phyloP scores from a whole-genome alignment of 2,888 invertebrate species.

The Eupithecia tripunctaria region DNA sequence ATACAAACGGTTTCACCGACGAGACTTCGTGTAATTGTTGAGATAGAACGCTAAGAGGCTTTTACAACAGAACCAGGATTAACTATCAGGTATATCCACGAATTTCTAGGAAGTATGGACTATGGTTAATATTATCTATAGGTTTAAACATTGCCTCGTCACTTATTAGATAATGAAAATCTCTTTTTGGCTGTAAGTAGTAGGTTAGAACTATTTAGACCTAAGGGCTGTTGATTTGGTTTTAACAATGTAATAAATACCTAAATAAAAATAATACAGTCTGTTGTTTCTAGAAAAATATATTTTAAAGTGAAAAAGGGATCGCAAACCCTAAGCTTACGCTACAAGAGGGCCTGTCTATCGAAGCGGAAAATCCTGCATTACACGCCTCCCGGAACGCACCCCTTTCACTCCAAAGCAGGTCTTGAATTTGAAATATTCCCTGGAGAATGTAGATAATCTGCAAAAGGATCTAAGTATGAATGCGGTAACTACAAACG shows the following conservation, averaged over 20 bases:
- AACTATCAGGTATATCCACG: not conserved
- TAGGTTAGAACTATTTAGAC: too few species aligned
- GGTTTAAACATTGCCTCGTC: not conserved
- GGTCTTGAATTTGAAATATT: conserved; percentile 28
- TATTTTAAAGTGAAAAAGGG: not conserved
- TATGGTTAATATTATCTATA: not conserved
- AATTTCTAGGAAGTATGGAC: not conserved
- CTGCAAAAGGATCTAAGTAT: conserved; percentile 62
- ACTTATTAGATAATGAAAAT: too few species aligned
- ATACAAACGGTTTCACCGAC: conserved; percentile 10
- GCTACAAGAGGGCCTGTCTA: conserved; percentile 19
- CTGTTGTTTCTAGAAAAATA: not conserved
- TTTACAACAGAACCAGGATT: not conserved
- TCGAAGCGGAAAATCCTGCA: conserved; percentile 33
- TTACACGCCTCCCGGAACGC: conserved; percentile 27
- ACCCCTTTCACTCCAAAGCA: conserved; percentile 29
- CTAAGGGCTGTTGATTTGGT: too few species aligned
- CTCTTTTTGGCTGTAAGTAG: too few species aligned
- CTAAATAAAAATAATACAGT: not conserved
- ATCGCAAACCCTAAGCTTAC: conserved; percentile 22
- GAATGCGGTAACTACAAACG: conserved; percentile 62
- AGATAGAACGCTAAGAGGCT: conserved; percentile 5
- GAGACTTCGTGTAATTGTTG: conserved; percentile 19
- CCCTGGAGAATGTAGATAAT: conserved; percentile 47
- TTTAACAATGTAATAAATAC: too few species aligned